Percentiles rank a stretch among this genome's conserved stretches.
Evolutionary conservation across 37 sponge, comb jelly and placozoan genomes (phyloP).

Genomic region (Diacarnus erythraeanus): DNA sequence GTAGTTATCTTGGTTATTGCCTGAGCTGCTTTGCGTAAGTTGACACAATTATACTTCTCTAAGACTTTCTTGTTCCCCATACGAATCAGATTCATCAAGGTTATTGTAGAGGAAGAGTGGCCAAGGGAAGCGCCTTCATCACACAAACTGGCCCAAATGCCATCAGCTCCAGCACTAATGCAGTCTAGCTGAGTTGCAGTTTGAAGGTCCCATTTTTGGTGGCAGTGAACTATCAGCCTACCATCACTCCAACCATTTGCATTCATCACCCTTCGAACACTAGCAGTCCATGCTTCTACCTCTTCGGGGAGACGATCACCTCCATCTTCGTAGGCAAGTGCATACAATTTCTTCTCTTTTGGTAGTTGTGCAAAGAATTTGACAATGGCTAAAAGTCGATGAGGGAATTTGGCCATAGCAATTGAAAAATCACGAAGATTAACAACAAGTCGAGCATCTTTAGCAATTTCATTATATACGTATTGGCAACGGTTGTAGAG

Average conservation of each 20-base stretch:
- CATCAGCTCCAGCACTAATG: constrained; percentile 78
- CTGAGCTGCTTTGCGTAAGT: constrained; percentile 70
- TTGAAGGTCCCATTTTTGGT: constrained; percentile 85
- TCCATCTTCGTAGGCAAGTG: constrained; percentile 76
- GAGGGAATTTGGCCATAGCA: constrained; percentile 61
- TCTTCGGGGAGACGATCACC: constrained; percentile 83
- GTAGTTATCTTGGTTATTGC: constrained; percentile 77
- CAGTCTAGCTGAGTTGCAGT: constrained; percentile 71
- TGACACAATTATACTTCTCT: constrained; percentile 67
- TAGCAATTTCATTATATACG: constrained; percentile 29
- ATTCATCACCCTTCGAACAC: constrained; percentile 69
- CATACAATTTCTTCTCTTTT: constrained; percentile 43
- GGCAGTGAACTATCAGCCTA: constrained; percentile 68
- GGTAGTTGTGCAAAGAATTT: constrained; percentile 63
- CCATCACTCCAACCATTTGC: constrained; percentile 69
- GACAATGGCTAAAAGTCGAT: constrained; percentile 60
- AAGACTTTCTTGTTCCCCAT: constrained; percentile 75
- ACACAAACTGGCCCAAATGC: constrained; percentile 86
- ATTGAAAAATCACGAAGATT: constrained; percentile 80
- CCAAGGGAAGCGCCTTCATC: constrained; percentile 91
- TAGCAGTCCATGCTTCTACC: constrained; percentile 76
- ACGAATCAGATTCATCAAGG: constrained; percentile 83
- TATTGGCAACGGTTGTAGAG: constrained; percentile 62
- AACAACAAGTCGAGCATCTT: constrained; percentile 55
- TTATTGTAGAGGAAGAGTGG: constrained; percentile 78